phyloP scores from a whole-genome alignment of 2,888 invertebrate species.

The Synanthedon andrenaeformis region DNA sequence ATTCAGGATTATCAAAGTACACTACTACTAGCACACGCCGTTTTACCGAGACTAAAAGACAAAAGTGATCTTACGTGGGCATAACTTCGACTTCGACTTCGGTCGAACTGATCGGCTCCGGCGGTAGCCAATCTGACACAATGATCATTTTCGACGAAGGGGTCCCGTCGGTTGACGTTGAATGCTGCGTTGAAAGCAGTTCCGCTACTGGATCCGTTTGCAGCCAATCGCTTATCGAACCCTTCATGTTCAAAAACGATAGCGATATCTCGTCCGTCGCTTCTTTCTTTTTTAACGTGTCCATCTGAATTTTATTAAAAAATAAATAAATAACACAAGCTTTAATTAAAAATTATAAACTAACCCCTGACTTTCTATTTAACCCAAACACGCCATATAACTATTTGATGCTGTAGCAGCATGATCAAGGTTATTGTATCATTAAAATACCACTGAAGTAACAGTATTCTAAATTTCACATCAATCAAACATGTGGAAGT shows the following conservation, averaged over 20 bases:
- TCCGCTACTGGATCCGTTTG: constrained; percentile 35
- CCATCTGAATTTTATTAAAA: constrained; percentile 1
- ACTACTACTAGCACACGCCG: too few relatives aligned
- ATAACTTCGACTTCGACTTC: constrained; percentile 72
- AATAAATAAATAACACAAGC: constrained; percentile 3
- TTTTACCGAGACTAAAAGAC: neutral
- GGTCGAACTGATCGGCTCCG: constrained; percentile 54
- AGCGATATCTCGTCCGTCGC: constrained; percentile 25
- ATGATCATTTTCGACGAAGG: constrained; percentile 23
- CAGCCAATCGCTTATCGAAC: constrained; percentile 48
- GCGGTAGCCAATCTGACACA: constrained; percentile 72
- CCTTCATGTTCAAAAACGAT: constrained; percentile 45
- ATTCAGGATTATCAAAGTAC: too few relatives aligned
- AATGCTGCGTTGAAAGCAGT: neutral
- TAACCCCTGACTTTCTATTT: too few relatives aligned
- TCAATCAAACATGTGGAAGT: too few relatives aligned
- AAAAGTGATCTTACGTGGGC: constrained; percentile 69
- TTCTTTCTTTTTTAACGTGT: neutral
- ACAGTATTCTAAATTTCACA: too few relatives aligned
- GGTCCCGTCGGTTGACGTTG: neutral
- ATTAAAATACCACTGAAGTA: too few relatives aligned
- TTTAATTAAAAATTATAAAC: too few relatives aligned
- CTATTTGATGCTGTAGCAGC: too few relatives aligned
- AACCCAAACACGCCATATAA: too few relatives aligned
- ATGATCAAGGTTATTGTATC: too few relatives aligned